Percentiles rank a stretch among this genome's conserved stretches.
Evolutionary conservation across 2,113 vertebrate genomes (phyloP).

Genomic region (Zapornia atra): DNA sequence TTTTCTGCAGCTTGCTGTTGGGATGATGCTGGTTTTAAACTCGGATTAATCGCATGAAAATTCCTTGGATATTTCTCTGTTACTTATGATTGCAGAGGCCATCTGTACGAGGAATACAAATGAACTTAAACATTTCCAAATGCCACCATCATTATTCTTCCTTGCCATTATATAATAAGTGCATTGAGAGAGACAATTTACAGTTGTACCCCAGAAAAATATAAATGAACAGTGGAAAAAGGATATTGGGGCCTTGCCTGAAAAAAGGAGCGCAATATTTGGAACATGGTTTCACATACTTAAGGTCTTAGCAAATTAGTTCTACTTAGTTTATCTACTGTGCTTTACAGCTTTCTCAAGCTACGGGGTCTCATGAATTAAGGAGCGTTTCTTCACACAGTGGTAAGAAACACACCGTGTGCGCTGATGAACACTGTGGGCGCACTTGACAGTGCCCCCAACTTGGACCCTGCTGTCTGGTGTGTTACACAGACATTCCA

Average conservation of each 20-base stretch:
- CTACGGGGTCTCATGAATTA: not conserved
- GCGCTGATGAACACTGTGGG: not conserved
- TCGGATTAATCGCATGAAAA: slow-evolving; percentile 34
- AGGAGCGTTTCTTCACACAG: not conserved
- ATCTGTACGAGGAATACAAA: slow-evolving; percentile 62
- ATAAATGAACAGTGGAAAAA: slow-evolving; percentile 43
- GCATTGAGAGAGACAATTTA: slow-evolving; percentile 56
- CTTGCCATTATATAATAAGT: slow-evolving; percentile 36
- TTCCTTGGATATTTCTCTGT: slow-evolving; percentile 35
- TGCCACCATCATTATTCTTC: slow-evolving; percentile 58
- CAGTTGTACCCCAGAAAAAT: slow-evolving; percentile 45
- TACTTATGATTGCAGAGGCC: slow-evolving; percentile 59
- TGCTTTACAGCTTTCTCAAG: slow-evolving; percentile 25
- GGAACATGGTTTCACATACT: slow-evolving; percentile 28
- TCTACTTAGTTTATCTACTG: slow-evolving; percentile 50
- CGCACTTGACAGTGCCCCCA: not conserved
- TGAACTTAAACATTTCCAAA: slow-evolving; percentile 65
- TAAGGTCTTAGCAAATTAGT: slow-evolving; percentile 58
- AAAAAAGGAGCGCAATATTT: slow-evolving; percentile 42
- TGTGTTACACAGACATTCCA: not conserved
- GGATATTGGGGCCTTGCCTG: slow-evolving; percentile 21
- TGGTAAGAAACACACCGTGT: not conserved
- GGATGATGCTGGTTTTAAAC: slow-evolving; percentile 25
- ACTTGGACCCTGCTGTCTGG: not conserved
- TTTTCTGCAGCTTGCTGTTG: slow-evolving; percentile 21